phyloP scores from a whole-genome alignment of 30 jellyfish, hydroid and myxozoan genomes.

The Euphysa ruthae region DNA sequence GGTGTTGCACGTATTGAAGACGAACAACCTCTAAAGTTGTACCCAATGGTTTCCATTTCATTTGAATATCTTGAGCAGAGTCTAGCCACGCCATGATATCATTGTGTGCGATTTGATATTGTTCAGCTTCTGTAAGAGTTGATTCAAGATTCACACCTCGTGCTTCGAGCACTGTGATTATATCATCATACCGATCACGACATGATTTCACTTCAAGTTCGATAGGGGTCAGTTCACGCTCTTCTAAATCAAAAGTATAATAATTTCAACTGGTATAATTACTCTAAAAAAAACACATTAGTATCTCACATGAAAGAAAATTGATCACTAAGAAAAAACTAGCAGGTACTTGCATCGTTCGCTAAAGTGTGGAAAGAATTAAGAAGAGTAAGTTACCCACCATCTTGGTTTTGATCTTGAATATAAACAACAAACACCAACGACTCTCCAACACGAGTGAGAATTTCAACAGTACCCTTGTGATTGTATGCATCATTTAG shows the following conservation, averaged over 20 bases:
- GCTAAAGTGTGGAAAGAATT: too few species aligned
- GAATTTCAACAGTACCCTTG: conserved; percentile 85
- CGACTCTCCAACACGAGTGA: conserved; percentile 53
- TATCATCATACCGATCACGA: conserved; percentile 84
- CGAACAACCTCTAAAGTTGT: conserved; percentile 42
- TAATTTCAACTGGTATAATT: too few species aligned
- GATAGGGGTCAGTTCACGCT: conserved; percentile 32
- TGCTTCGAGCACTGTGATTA: conserved; percentile 85
- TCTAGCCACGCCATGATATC: conserved; percentile 71
- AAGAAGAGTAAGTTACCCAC: too few species aligned
- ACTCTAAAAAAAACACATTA: too few species aligned
- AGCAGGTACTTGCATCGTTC: too few species aligned
- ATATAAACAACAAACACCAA: conserved; percentile 37
- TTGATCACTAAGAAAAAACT: too few species aligned
- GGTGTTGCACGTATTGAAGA: conserved; percentile 43
- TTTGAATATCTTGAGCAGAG: conserved; percentile 54
- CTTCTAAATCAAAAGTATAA: too few species aligned
- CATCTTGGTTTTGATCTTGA: conserved; percentile 28
- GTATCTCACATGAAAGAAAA: too few species aligned
- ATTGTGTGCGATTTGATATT: conserved; percentile 49
- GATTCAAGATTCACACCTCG: conserved; percentile 83
- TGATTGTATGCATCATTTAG: conserved; percentile 80
- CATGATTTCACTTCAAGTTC: conserved; percentile 60
- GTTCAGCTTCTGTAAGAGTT: conserved; percentile 84
- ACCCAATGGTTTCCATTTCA: conserved; percentile 39